Evolutionary conservation across 2,113 vertebrate species (phyloP).

Genomic region (Stomatorhinus ivindoensis): DNA sequence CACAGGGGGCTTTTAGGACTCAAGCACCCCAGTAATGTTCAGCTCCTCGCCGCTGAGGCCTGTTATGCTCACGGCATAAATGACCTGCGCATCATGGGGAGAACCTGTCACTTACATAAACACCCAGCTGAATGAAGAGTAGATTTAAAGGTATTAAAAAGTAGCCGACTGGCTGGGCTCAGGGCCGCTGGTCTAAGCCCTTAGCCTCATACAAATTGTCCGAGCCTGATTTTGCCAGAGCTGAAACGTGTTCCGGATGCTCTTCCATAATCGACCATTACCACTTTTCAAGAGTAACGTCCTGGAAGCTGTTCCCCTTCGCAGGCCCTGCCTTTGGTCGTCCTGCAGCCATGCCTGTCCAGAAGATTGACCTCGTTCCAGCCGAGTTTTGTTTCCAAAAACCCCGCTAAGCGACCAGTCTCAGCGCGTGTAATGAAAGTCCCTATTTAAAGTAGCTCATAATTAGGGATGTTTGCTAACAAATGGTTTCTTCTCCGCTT

Average conservation of each 20-base stretch:
- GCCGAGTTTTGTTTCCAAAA: not conserved
- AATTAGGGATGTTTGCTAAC: constrained; percentile 21
- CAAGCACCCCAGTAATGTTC: not conserved
- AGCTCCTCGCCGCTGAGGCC: not conserved
- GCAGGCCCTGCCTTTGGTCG: not conserved
- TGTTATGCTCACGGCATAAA: not conserved
- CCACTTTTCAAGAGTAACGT: not conserved
- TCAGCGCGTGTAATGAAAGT: not conserved
- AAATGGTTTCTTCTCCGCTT: not conserved
- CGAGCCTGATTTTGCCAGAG: constrained; percentile 31
- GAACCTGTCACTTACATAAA: not conserved
- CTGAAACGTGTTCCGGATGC: constrained; percentile 26
- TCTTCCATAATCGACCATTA: not conserved
- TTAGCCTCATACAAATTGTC: constrained; percentile 11
- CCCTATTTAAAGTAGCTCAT: constrained; percentile 26
- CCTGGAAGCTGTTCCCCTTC: not conserved
- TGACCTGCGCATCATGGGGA: not conserved
- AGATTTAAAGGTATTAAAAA: not conserved
- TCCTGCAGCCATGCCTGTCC: not conserved
- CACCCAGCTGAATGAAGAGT: not conserved
- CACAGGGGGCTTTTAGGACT: constrained; percentile 14
- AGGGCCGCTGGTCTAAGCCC: not conserved
- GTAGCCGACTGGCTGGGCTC: not conserved
- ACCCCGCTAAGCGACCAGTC: not conserved
- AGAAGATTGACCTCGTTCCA: not conserved